phyloP scores from a whole-genome alignment of 2,797 vertebrate species.

The Rousettus madagascariensis region DNA sequence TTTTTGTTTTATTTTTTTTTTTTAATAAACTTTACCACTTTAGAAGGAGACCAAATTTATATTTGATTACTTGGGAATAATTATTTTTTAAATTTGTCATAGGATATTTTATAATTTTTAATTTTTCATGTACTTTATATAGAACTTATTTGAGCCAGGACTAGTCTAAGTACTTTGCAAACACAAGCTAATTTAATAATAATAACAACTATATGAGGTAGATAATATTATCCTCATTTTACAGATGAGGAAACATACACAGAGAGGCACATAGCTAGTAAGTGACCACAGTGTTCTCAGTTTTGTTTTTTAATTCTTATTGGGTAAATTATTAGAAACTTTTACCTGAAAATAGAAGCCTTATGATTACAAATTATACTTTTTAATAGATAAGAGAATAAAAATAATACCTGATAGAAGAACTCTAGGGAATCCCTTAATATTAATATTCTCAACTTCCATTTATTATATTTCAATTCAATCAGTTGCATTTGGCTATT shows the following conservation, averaged over 20 bases:
- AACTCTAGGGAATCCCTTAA: not conserved
- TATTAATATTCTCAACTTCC: not conserved
- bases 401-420: not conserved
- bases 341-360: not conserved
- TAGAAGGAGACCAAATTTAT: not conserved
- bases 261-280: not conserved
- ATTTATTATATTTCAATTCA: not conserved
- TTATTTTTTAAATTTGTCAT: not conserved
- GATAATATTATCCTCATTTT: not conserved
- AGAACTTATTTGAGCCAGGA: not conserved
- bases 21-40: constrained; percentile 40
- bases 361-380: not conserved
- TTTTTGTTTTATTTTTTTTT: constrained; percentile 28
- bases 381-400: not conserved
- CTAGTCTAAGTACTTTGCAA: not conserved
- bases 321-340: constrained; percentile 80
- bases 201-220: not conserved
- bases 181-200: not conserved
- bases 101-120: not conserved
- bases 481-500: not conserved
- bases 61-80: not conserved
- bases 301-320: constrained; percentile 87
- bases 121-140: not conserved
- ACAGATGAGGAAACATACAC: not conserved
- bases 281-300: constrained; percentile 82